Conservation (phyloP, 2,888 invertebrate species). For the Litoditis marina region DNA sequence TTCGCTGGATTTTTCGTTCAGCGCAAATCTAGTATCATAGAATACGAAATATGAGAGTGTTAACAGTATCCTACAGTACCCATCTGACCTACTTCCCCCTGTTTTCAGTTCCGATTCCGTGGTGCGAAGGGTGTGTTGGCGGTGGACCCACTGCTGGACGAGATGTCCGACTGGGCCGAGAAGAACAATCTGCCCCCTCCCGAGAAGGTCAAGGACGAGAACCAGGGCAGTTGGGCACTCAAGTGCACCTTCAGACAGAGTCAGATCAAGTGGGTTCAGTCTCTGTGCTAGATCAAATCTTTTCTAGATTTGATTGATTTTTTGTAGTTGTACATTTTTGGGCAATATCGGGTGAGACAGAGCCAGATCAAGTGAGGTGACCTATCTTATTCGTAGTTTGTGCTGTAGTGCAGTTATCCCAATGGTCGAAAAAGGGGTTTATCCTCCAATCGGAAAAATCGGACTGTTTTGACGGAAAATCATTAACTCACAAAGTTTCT, state of each 20-base stretch:
- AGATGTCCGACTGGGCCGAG: constrained; percentile 24
- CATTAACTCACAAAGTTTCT: too few species aligned
- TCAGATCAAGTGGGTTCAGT: constrained; percentile 43
- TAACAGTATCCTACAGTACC: too few species aligned
- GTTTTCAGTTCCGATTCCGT: constrained; percentile 55
- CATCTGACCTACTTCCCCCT: neutral
- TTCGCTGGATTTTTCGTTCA: neutral
- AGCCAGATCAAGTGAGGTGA: too few species aligned
- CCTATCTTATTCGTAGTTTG: too few species aligned
- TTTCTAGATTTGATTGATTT: too few species aligned
- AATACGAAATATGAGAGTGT: neutral
- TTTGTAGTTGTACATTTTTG: too few species aligned
- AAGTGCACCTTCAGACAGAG: constrained; percentile 31
- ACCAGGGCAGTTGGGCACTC: constrained; percentile 16
- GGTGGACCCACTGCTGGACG: constrained; percentile 51
- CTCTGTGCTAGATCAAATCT: too few species aligned
- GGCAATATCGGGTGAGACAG: too few species aligned
- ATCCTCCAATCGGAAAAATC: too few species aligned
- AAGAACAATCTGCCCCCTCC: constrained; percentile 6
- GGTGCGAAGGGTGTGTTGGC: constrained; percentile 60
- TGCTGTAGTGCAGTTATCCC: too few species aligned
- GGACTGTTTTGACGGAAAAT: too few species aligned
- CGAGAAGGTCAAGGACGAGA: neutral
- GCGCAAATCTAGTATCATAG: neutral
- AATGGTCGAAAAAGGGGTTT: too few species aligned